These are phyloP conservation scores for Dicyrtomina minuta DNA, from an alignment of 2,888 invertebrate genomes.

Conservation along the genomic window DNA sequence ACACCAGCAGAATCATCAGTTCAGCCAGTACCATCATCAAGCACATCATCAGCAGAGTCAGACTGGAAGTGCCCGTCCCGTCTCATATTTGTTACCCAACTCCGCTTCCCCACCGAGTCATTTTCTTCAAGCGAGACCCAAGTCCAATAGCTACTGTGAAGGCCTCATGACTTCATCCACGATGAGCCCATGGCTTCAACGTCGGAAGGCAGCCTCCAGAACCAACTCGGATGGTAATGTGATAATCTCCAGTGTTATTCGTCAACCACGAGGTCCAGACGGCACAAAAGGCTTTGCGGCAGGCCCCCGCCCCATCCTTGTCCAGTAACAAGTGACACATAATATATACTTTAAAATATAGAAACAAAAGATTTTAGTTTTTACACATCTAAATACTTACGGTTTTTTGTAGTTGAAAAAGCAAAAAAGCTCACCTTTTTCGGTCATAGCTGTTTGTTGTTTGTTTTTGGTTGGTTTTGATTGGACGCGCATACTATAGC, in stretches of 20 bases:
- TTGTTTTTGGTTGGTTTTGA: not conserved
- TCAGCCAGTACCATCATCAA: not conserved
- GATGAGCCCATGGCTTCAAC: slow-evolving; percentile 52
- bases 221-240: slow-evolving; percentile 47
- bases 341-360: not conserved
- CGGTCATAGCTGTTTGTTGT: too few species aligned
- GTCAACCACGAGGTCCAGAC: slow-evolving; percentile 52
- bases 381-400: not conserved
- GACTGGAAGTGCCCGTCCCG: not conserved
- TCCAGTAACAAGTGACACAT: slow-evolving; percentile 7
- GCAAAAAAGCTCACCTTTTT: too few species aligned
- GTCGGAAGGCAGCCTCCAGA: slow-evolving; percentile 47
- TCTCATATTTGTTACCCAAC: slow-evolving; percentile 41
- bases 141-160: slow-evolving; percentile 53
- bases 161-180: slow-evolving; percentile 40
- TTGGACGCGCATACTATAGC: not conserved
- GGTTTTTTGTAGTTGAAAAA: too few species aligned
- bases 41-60: not conserved
- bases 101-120: slow-evolving; percentile 43
- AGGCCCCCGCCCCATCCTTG: slow-evolving; percentile 38
- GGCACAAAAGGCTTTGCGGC: slow-evolving; percentile 49
- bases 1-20: not conserved
- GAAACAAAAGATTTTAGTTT: not conserved
- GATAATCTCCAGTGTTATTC: slow-evolving; percentile 40
- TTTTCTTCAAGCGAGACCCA: slow-evolving; percentile 44